A percentile compares a stretch with the other conserved stretches of the same genome.
Evolutionary conservation across 1,140 invertebrate genomes (phyloP).

Genomic region (Drosophila bocqueti): DNA sequence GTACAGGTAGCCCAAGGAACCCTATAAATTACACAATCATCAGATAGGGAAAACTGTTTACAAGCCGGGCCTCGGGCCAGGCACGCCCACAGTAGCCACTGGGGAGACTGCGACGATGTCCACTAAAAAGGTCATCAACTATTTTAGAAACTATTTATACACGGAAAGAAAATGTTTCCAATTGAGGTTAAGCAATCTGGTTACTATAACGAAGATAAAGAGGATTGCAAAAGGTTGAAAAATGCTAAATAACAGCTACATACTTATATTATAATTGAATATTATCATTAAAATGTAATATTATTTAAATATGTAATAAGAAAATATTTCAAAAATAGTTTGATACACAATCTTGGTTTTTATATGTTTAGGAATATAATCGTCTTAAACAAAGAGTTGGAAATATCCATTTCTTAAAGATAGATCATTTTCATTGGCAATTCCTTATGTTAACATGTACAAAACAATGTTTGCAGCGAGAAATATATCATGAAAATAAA

Average conservation of each 20-base stretch:
- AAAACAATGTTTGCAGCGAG: too few relatives aligned
- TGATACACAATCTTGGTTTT: too few relatives aligned
- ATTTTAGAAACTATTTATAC: constrained; percentile 2
- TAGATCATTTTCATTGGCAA: too few relatives aligned
- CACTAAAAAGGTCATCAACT: constrained; percentile 49
- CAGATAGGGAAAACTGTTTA: constrained; percentile 80
- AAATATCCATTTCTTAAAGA: too few relatives aligned
- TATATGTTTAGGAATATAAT: too few relatives aligned
- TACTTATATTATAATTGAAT: too few relatives aligned
- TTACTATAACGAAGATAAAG: not conserved
- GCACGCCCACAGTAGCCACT: constrained; percentile 70
- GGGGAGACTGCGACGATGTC: constrained; percentile 19
- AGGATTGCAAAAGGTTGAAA: not conserved
- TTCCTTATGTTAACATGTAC: too few relatives aligned
- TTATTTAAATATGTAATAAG: too few relatives aligned
- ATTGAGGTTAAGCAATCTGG: not conserved
- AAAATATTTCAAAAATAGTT: too few relatives aligned
- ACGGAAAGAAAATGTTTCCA: not conserved
- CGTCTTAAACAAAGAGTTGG: too few relatives aligned
- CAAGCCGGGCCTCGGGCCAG: constrained; percentile 58
- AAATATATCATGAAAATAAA: too few relatives aligned
- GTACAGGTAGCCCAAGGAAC: constrained; percentile 54
- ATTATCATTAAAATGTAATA: too few relatives aligned
- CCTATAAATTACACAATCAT: constrained; percentile 80
- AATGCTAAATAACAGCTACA: not conserved